Percentiles rank a stretch among this genome's conserved stretches.
These are phyloP conservation scores for Idaea straminata DNA, from an alignment of 2,888 invertebrate genomes.

Conservation along the genomic window DNA sequence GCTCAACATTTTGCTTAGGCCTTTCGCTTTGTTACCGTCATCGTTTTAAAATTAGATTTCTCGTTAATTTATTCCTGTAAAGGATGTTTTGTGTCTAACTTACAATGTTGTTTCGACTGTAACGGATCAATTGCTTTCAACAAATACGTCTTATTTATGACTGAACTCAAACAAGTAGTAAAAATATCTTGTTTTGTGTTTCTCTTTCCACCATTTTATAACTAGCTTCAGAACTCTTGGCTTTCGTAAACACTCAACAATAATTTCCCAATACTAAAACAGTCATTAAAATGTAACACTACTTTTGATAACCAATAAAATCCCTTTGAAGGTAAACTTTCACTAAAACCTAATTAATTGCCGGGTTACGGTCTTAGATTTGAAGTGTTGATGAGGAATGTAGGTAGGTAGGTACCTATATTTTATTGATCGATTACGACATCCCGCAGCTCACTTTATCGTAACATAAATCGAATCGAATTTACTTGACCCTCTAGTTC, in stretches of 20 bases:
- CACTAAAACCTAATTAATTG: conserved; percentile 33
- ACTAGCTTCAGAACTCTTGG: background rate
- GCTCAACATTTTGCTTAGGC: conserved; percentile 40
- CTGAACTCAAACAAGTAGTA: background rate
- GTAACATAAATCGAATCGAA: conserved; percentile 30
- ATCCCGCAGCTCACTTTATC: conserved; percentile 33
- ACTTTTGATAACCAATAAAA: conserved; percentile 23
- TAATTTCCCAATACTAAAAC: conserved; percentile 13
- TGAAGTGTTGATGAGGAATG: conserved; percentile 37
- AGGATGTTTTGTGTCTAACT: conserved; percentile 4
- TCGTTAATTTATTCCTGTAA: conserved; percentile 13
- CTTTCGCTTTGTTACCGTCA: conserved; percentile 59
- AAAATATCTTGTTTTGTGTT: conserved; percentile 12
- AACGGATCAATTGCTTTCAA: background rate
- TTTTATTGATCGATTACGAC: conserved; percentile 49
- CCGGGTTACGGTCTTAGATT: conserved; percentile 23
- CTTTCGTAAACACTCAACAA: conserved; percentile 3
- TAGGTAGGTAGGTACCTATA: conserved; percentile 20
- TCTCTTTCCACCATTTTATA: conserved; percentile 6
- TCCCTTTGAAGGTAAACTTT: conserved; percentile 34
- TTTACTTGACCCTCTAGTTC: conserved; percentile 29
- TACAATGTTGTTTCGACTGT: conserved; percentile 4
- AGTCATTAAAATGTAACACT: conserved; percentile 25
- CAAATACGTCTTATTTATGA: background rate
- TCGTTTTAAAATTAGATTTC: conserved; percentile 24